Percentiles rank a stretch among this genome's conserved stretches.
phyloP scores from a whole-genome alignment of 2,888 invertebrate genomes.

The Diplazon laetatorius region DNA sequence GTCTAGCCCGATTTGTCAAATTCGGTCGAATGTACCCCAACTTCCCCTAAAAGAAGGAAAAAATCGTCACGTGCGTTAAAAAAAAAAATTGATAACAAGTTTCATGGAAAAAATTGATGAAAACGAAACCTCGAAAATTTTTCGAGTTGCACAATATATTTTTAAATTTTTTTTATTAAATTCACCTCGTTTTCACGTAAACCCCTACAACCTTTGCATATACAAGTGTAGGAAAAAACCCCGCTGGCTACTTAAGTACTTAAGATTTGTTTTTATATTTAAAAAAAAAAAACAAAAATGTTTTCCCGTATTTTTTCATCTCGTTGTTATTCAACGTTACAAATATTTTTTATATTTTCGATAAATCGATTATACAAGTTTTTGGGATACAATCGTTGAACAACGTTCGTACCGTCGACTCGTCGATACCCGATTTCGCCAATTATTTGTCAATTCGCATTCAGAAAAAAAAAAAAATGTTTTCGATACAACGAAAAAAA shows the following conservation, averaged over 20 bases:
- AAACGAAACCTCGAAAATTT: not conserved
- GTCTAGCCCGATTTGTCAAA: too few species aligned
- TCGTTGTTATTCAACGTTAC: slow-evolving; percentile 34
- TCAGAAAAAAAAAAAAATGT: slow-evolving; percentile 36
- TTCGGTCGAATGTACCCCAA: too few species aligned
- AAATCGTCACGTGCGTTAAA: too few species aligned
- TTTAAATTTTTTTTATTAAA: too few species aligned
- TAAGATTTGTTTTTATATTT: slow-evolving; percentile 20
- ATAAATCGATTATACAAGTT: slow-evolving; percentile 26
- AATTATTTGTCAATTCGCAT: slow-evolving; percentile 20
- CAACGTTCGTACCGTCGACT: not conserved
- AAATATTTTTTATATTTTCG: slow-evolving; percentile 44
- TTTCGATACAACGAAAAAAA: not conserved
- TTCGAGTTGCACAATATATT: slow-evolving; percentile 48
- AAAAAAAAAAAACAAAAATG: too few species aligned
- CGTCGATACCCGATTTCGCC: not conserved
- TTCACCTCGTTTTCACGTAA: slow-evolving; percentile 45
- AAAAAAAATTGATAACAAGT: not conserved
- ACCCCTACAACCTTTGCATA: slow-evolving; percentile 58
- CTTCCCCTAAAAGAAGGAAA: not conserved
- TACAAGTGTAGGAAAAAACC: slow-evolving; percentile 52
- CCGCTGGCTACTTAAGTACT: slow-evolving; percentile 51
- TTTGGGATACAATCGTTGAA: too few species aligned
- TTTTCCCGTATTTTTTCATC: slow-evolving; percentile 22
- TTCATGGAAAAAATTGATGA: not conserved